Evolutionary conservation across 2,888 invertebrate genomes (phyloP).

Genomic region (Adineta ricciae): DNA sequence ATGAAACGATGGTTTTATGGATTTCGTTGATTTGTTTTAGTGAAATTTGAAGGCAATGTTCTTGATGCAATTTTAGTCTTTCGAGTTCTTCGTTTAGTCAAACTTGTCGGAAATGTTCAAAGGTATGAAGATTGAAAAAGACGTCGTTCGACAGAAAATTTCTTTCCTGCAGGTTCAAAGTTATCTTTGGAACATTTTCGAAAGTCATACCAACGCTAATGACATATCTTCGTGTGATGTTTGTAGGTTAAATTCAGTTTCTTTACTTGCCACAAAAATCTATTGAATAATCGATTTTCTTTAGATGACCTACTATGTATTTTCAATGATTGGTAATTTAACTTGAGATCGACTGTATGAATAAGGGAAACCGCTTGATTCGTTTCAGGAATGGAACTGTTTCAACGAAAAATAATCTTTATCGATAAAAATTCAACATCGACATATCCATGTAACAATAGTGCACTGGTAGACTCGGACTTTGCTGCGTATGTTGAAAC

Average conservation of each 20-base stretch:
- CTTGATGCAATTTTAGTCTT: slow-evolving; percentile 51
- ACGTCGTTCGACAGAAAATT: no score
- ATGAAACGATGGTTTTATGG: not conserved
- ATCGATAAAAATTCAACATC: slow-evolving; percentile 32
- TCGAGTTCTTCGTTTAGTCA: slow-evolving; percentile 50
- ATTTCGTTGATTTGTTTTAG: not conserved
- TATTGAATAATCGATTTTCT: not conserved
- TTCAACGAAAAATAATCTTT: slow-evolving; percentile 40
- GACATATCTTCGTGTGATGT: slow-evolving; percentile 2
- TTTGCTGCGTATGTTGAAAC: slow-evolving; percentile 39
- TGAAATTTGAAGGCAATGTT: slow-evolving; percentile 37
- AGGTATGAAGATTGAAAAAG: slow-evolving; percentile 38
- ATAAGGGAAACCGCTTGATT: slow-evolving; percentile 48
- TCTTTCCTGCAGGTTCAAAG: not conserved
- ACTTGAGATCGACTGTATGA: not conserved
- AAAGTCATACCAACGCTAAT: slow-evolving; percentile 18
- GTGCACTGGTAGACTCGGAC: slow-evolving; percentile 42
- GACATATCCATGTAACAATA: slow-evolving; percentile 44
- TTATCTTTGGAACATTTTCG: slow-evolving; percentile 21
- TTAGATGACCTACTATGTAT: slow-evolving; percentile 28
- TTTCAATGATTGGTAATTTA: slow-evolving; percentile 29
- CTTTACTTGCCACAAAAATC: no score
- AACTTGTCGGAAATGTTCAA: slow-evolving; percentile 49
- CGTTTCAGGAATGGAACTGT: slow-evolving; percentile 53
- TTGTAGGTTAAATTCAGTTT: not conserved